These are phyloP conservation scores for Paraescarpia echinospica DNA, from an alignment of 1,140 invertebrate genomes.

Conservation along the genomic window DNA sequence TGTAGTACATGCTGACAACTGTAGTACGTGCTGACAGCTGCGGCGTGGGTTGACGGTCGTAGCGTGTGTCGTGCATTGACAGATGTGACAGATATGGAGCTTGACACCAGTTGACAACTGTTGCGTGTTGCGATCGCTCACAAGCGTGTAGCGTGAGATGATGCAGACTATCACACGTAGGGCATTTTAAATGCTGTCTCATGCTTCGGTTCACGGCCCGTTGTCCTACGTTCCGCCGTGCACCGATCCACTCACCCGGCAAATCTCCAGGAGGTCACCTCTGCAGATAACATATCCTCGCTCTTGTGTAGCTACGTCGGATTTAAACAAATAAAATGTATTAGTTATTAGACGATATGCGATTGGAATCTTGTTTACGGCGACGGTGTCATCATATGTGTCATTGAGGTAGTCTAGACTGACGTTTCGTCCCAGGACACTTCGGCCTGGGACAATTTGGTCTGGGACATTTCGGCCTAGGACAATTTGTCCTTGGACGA, in stretches of 20 bases:
- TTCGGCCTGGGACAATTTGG: neutral
- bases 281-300: neutral
- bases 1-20: neutral
- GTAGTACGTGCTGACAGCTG: neutral
- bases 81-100: neutral
- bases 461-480: neutral
- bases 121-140: neutral
- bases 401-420: neutral
- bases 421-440: too few species aligned
- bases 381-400: neutral
- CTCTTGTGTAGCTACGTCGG: neutral
- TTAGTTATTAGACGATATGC: neutral
- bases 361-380: neutral
- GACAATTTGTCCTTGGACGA: too few species aligned
- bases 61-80: neutral
- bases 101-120: neutral
- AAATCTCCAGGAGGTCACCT: neutral
- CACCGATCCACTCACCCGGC: neutral
- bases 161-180: neutral
- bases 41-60: neutral
- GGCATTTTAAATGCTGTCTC: neutral
- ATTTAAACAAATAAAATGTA: neutral
- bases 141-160: neutral
- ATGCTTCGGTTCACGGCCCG: neutral
- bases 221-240: neutral